Base-by-base conservation (phyloP, 2,888 invertebrate species). In the Drosophila pseudotalamancana region DNA sequence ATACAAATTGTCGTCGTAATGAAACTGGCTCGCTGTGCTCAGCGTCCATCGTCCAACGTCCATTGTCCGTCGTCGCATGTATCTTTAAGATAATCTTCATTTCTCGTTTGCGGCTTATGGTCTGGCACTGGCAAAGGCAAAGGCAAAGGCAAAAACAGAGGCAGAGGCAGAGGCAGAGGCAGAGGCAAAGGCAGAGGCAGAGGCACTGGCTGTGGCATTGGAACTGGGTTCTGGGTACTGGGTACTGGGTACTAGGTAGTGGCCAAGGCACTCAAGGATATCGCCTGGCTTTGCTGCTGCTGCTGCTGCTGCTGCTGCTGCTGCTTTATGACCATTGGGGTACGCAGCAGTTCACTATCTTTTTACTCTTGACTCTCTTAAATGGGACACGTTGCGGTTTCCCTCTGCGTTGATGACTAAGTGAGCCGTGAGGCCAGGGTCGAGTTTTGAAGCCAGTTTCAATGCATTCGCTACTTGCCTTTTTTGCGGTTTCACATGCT, bases 31-130 rank as follows among this genome's bases (percentile, higher is more conserved):
- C 51, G 46, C 43, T 40, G 45, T 40, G 54, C 42, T 49, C 68
- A 45, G 62, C 64, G 72, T 55, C 18, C 12, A 39, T 25, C 57
- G 50, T 49, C 35, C 34, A 34, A n/a, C 53, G 23, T 35, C 51
- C 55, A 39, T 45, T 46, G 69, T 59, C 39, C 51, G 34, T 45
- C 69, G 69, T 76, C 75, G 80, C 77, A 79, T 81, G 83, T 83
- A 83, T 83, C 83, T 83, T 84, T 84, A 76, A 84, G 83, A 83
- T 83, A 83, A 83, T 83, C 83, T 83, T 83, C 83, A 83, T 84
- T 83, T 84, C 83, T 83, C 85, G 83, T 83, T 83, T 83, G 84
- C 85, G 72, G 85, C 85, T 83, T 84, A 83, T 83, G 83, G 83
- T 82, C 82, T 84, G 85, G 84, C 82, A 69, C 68, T 69, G 71